phyloP scores from a whole-genome alignment of 2,888 invertebrate species.

The Aphodius sticticus region DNA sequence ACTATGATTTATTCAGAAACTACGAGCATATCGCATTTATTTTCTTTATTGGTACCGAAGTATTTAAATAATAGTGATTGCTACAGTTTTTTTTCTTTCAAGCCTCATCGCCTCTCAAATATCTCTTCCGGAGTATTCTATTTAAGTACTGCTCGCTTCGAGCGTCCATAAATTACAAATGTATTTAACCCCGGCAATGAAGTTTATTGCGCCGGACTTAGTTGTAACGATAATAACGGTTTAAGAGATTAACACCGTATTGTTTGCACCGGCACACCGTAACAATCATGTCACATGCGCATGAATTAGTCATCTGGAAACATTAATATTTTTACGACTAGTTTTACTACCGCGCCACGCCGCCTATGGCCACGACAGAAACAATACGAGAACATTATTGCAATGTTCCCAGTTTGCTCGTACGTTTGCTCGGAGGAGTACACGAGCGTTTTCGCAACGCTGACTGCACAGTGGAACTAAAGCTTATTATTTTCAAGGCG shows the following conservation, averaged over 20 bases:
- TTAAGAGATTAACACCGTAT: slow-evolving; percentile 24
- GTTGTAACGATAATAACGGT: slow-evolving; percentile 20
- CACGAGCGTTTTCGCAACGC: not conserved
- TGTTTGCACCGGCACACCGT: slow-evolving; percentile 22
- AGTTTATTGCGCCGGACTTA: slow-evolving; percentile 15
- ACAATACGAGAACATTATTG: no score
- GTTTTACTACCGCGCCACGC: slow-evolving; percentile 12
- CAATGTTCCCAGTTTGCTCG: not conserved
- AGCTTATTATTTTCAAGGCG: not conserved
- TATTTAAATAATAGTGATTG: no score
- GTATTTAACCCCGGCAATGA: slow-evolving; percentile 12
- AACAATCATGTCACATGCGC: slow-evolving; percentile 23
- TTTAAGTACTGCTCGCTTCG: not conserved
- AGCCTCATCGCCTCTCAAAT: not conserved
- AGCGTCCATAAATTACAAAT: slow-evolving; percentile 4
- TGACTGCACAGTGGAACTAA: not conserved
- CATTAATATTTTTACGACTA: slow-evolving; percentile 24
- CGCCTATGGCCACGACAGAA: not conserved
- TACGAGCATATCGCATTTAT: no score
- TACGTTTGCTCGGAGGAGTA: not conserved
- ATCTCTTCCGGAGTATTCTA: not conserved
- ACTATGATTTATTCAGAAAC: no score
- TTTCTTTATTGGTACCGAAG: no score
- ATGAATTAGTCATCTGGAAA: slow-evolving; percentile 22
- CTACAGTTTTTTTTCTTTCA: not conserved